These are phyloP conservation scores for Pangasianodon hypophthalmus DNA, from an alignment of 2,113 vertebrate genomes.

Conservation along the genomic window DNA sequence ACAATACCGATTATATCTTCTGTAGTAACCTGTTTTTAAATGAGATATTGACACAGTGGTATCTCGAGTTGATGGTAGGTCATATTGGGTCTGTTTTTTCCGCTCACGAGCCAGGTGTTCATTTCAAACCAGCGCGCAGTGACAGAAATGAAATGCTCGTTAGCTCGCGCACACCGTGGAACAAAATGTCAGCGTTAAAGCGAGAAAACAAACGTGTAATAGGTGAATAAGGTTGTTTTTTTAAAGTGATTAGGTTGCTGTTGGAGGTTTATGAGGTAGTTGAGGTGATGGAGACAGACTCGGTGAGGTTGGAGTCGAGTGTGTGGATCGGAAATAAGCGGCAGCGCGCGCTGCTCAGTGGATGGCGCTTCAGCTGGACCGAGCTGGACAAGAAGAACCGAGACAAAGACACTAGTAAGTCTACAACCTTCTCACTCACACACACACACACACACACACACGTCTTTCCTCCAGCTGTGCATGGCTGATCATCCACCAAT, in stretches of 20 bases:
- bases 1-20: background rate
- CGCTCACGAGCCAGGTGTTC: background rate
- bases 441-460: background rate
- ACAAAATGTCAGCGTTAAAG: background rate
- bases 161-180: background rate
- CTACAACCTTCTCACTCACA: background rate
- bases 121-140: background rate
- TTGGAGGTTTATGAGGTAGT: background rate
- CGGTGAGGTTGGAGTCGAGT: conserved; percentile 68
- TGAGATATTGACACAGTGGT: background rate
- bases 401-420: conserved; percentile 68
- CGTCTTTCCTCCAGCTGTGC: background rate
- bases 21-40: background rate
- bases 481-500: background rate
- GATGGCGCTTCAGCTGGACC: conserved; percentile 76
- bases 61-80: background rate
- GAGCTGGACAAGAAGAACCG: conserved; percentile 71
- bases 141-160: background rate
- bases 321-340: conserved; percentile 72
- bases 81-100: background rate
- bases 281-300: conserved; percentile 64
- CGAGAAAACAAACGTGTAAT: background rate
- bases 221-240: background rate
- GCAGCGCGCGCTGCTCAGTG: conserved; percentile 69
- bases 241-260: no score